Percentiles rank a stretch among this genome's conserved stretches.
Evolutionary conservation across 2,797 vertebrate species (phyloP).

Genomic region (Mycteria americana): DNA sequence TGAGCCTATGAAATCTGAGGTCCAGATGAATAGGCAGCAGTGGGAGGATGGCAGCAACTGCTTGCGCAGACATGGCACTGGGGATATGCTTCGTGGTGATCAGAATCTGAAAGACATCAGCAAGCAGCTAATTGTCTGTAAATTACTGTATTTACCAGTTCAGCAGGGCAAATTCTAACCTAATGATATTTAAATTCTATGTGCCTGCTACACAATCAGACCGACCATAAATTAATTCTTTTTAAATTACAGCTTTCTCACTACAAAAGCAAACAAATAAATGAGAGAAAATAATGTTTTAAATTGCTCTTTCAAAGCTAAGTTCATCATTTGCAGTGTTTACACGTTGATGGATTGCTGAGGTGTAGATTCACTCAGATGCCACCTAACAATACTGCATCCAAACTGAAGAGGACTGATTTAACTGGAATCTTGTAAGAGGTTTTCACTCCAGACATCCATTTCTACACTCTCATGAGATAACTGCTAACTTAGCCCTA

Average conservation of each 20-base stretch:
- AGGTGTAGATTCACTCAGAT: neutral
- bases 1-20: neutral
- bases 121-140: neutral
- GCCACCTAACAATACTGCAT: neutral
- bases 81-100: neutral
- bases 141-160: slow-evolving; percentile 6
- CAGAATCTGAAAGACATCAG: slow-evolving; percentile 7
- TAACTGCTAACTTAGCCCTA: neutral
- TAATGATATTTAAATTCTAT: slow-evolving; percentile 25
- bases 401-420: neutral
- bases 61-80: neutral
- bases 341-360: neutral
- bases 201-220: neutral
- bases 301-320: neutral
- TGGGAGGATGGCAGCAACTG: neutral
- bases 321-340: neutral
- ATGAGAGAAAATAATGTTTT: neutral
- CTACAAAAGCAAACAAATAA: slow-evolving; percentile 9
- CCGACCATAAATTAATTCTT: neutral
- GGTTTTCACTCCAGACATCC: neutral
- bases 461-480: neutral
- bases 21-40: neutral
- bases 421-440: neutral
- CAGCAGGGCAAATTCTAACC: neutral
- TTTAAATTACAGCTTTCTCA: slow-evolving; percentile 15